Percentiles rank a stretch among this genome's conserved stretches.
Evolutionary conservation across 2,113 vertebrate genomes (phyloP).

Genomic region (Diadophis punctatus): DNA sequence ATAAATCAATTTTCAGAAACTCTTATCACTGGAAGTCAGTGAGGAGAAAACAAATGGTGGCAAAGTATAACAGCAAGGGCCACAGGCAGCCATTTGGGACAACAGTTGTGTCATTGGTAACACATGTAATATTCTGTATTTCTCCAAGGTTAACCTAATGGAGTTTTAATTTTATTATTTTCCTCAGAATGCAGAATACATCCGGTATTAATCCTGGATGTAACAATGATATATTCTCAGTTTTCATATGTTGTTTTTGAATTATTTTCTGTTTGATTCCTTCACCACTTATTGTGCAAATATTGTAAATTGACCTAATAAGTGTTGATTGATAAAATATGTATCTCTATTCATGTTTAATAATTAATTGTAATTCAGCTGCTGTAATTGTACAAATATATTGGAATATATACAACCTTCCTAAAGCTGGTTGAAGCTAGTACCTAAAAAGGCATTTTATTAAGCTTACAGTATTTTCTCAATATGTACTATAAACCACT

Average conservation of each 20-base stretch:
- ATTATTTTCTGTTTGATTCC: background rate
- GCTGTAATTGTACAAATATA: background rate
- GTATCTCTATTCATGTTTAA: background rate
- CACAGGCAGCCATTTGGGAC: background rate
- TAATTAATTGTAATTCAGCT: background rate
- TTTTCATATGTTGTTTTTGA: background rate
- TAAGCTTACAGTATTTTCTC: background rate
- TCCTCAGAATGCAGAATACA: background rate
- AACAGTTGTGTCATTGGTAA: background rate
- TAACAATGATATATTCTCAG: background rate
- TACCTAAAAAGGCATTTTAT: background rate
- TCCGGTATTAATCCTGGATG: background rate
- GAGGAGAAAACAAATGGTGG: background rate
- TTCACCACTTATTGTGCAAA: background rate
- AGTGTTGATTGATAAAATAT: background rate
- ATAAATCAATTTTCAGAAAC: background rate
- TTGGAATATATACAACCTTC: background rate
- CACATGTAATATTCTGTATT: background rate
- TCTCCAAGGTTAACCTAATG: background rate
- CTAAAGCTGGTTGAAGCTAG: background rate
- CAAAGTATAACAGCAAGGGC: background rate
- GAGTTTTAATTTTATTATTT: background rate
- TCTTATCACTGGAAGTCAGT: slow-evolving; percentile 12
- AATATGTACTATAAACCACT: background rate
- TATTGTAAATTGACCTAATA: background rate